Percentiles rank a stretch among this genome's conserved stretches.
These are phyloP conservation scores for Nowickia ferox DNA, from an alignment of 2,888 invertebrate genomes.

Conservation along the genomic window DNA sequence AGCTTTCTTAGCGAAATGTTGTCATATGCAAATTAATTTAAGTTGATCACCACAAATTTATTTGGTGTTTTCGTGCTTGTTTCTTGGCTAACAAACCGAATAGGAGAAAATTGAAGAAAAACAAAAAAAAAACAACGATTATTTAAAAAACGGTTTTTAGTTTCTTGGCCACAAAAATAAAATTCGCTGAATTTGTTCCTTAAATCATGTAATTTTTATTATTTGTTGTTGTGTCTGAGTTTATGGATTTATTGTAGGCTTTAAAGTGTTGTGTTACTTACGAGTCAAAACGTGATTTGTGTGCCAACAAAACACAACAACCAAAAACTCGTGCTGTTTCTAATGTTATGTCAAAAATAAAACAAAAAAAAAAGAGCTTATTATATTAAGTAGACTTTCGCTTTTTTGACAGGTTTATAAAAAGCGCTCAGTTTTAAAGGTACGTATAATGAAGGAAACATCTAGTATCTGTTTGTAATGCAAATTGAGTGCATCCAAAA, in stretches of 20 bases:
- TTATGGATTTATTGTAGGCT: constrained; percentile 60
- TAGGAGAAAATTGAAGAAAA: background rate
- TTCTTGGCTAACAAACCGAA: constrained; percentile 15
- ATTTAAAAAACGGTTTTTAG: constrained; percentile 61
- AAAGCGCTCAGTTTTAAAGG: background rate
- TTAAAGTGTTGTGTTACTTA: constrained; percentile 39
- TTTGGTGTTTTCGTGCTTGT: constrained; percentile 64
- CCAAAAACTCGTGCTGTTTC: constrained; percentile 64
- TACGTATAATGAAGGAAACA: too few relatives aligned
- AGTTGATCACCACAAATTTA: constrained; percentile 71
- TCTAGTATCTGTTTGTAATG: too few relatives aligned
- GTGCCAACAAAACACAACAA: constrained; percentile 36
- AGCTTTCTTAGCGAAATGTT: constrained; percentile 62
- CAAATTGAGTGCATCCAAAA: too few relatives aligned
- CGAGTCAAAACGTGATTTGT: constrained; percentile 70
- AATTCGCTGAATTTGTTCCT: constrained; percentile 55
- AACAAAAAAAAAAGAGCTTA: background rate
- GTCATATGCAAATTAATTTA: constrained; percentile 72
- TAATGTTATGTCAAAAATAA: constrained; percentile 30
- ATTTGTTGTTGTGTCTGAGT: constrained; percentile 44
- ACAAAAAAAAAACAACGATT: constrained; percentile 10
- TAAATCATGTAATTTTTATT: constrained; percentile 64
- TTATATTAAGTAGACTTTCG: constrained; percentile 59
- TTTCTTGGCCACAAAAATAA: constrained; percentile 55
- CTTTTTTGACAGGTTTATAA: constrained; percentile 63